phyloP scores from a whole-genome alignment of 2,113 vertebrate genomes.

The Lamprologus callipterus region DNA sequence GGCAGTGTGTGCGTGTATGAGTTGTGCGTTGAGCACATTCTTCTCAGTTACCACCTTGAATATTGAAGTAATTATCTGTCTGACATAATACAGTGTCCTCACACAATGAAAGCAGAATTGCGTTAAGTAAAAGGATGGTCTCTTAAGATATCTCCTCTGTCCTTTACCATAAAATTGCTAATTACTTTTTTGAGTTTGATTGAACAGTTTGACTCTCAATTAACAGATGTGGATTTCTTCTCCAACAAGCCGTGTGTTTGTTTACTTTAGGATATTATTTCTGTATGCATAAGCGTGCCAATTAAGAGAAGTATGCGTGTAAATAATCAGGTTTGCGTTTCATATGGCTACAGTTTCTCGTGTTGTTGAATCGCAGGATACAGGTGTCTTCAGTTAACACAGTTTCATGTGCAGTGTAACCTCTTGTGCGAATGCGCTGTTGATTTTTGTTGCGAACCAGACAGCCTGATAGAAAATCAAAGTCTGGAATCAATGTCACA shows the following conservation, averaged over 20 bases:
- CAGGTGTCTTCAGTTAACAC: conserved; percentile 10
- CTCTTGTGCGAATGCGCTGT: conserved; percentile 33
- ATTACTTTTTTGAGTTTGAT: conserved; percentile 39
- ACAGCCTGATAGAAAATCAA: conserved; percentile 69
- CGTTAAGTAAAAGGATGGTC: conserved; percentile 1
- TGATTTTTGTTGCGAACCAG: conserved; percentile 44
- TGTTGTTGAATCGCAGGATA: not conserved
- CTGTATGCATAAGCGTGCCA: conserved; percentile 20
- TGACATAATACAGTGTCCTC: not conserved
- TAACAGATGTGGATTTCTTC: conserved; percentile 27
- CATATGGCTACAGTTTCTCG: not conserved
- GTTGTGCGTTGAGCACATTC: not conserved
- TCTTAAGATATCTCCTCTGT: conserved; percentile 9
- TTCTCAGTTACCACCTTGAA: not conserved
- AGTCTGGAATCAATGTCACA: conserved; percentile 66
- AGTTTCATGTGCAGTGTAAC: not conserved
- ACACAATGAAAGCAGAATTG: not conserved
- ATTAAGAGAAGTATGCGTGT: not conserved
- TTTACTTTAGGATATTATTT: conserved; percentile 27
- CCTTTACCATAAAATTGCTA: conserved; percentile 31
- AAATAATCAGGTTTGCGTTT: not conserved
- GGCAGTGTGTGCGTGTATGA: not conserved
- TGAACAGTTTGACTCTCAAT: conserved; percentile 40
- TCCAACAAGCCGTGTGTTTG: conserved; percentile 14
- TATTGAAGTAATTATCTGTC: not conserved